These are phyloP conservation scores for Cataglyphis hispanica DNA, from an alignment of 1,140 invertebrate species.

Conservation along the genomic window DNA sequence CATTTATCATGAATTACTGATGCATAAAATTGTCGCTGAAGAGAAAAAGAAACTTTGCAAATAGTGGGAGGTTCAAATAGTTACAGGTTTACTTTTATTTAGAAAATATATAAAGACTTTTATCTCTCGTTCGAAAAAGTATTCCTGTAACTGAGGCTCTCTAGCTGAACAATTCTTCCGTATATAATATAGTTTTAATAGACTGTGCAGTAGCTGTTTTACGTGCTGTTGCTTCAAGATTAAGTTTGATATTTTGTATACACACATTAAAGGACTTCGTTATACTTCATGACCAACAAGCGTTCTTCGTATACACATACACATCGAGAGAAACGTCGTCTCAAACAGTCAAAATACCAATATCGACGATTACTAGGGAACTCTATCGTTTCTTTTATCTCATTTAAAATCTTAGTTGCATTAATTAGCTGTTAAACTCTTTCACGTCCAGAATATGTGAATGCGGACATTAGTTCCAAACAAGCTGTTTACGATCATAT, in stretches of 20 bases:
- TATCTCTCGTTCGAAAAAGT: conserved; percentile 29
- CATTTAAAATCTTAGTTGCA: conserved; percentile 61
- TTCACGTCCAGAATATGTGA: conserved; percentile 52
- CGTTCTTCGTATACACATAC: conserved; percentile 23
- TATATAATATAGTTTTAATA: conserved; percentile 72
- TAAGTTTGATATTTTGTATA: conserved; percentile 67
- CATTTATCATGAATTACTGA: conserved; percentile 56
- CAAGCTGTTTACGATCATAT: conserved; percentile 20
- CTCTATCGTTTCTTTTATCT: conserved; percentile 49
- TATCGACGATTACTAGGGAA: conserved; percentile 12
- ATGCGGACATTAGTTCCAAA: conserved; percentile 58
- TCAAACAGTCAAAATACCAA: conserved; percentile 46
- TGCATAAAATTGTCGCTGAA: conserved; percentile 32
- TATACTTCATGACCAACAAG: conserved; percentile 20
- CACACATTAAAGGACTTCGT: conserved; percentile 42
- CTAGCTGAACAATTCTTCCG: conserved; percentile 71
- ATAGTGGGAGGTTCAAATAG: conserved; percentile 52
- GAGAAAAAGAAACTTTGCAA: conserved; percentile 28
- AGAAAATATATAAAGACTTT: conserved; percentile 14
- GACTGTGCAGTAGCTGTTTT: conserved; percentile 73
- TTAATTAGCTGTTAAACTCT: conserved; percentile 64
- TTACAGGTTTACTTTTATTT: conserved; percentile 63
- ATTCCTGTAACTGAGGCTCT: conserved; percentile 67
- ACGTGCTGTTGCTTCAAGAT: conserved; percentile 72
- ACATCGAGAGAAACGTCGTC: conserved; percentile 17